Percentiles rank a stretch among this genome's conserved stretches.
Evolutionary conservation across 2,797 vertebrate genomes (phyloP).

Genomic region (Serranus cabrilla): DNA sequence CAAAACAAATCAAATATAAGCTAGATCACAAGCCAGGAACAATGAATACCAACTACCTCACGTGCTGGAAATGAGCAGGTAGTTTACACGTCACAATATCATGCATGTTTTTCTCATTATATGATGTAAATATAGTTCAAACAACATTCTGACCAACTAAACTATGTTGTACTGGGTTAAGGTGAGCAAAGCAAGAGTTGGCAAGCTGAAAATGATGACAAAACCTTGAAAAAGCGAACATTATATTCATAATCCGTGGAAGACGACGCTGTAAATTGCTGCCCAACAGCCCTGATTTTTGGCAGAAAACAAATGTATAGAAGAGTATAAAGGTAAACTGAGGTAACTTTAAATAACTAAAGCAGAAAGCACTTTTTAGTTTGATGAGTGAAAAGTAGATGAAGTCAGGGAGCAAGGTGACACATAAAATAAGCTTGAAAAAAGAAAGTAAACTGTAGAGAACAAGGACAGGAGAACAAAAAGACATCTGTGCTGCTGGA

Average conservation of each 20-base stretch:
- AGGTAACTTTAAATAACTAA: background rate
- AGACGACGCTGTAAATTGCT: background rate
- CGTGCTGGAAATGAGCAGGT: no score
- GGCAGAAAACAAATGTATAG: background rate
- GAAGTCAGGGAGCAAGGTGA: slow-evolving; percentile 5
- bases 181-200: background rate
- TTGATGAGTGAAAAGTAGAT: background rate
- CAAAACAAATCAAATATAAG: no score
- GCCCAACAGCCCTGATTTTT: background rate
- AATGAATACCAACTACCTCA: no score
- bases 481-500: background rate
- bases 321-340: background rate
- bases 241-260: background rate
- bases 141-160: no score
- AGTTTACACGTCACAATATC: no score
- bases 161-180: no score
- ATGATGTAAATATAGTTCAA: no score
- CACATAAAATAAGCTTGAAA: background rate
- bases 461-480: slow-evolving; percentile 30
- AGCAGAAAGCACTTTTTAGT: background rate
- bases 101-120: no score
- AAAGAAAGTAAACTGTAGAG: slow-evolving; percentile 1
- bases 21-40: no score
- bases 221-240: background rate
- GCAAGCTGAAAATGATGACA: background rate